Evolutionary conservation across 2,888 invertebrate species (phyloP), one percentile per base, ranked within the genome.

Genomic region (Lycocerus yunnanus): DNA sequence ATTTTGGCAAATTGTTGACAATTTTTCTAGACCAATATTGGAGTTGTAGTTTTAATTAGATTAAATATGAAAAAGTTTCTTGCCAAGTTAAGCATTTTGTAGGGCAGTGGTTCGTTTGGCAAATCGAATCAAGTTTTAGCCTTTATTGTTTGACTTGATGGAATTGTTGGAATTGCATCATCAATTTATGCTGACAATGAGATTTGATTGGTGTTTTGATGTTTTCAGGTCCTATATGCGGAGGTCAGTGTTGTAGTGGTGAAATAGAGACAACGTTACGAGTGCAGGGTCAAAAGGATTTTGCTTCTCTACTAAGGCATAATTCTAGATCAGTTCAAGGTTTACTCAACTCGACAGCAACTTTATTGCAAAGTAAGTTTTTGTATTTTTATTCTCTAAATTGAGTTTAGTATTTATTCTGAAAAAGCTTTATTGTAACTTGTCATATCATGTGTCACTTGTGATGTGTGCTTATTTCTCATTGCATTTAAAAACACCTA

Each of bases 301-400:
- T 95, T 82, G 92, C 93, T 82, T 89, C 89, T 77, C 88, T 93
- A 82, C 89, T 94, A 78, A 90, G 92, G 78, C 91, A 92, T 84
- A 92, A 94, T 80, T 93, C 93, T 73, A 90, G 91, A 83, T 93
- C 93, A 80, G 90, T 95, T 75, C 92, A 93, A 80, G 95, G 94
- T 80, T 89, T 94, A 75, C 89, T 95, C 79, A 91, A 93, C 78
- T 91, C 92, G 68, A 95, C 95, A 27, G 91, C 93, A 80, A 89
- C 90, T 82, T 91, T 92, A 75, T 89, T 95, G 82, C 93, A 93
- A 90, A 93, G 95, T 95, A 87, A 90, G 91, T 43, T 43, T 43
- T 43, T 43, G n/a, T 88, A 68, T 18, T 63, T 63, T 18, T 63
- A n/a, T 24, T 10, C 20, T 60, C 60, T 60, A 60, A 60, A 63